Evolutionary conservation across 2,797 vertebrate genomes (phyloP).

Genomic region (Avahi laniger): DNA sequence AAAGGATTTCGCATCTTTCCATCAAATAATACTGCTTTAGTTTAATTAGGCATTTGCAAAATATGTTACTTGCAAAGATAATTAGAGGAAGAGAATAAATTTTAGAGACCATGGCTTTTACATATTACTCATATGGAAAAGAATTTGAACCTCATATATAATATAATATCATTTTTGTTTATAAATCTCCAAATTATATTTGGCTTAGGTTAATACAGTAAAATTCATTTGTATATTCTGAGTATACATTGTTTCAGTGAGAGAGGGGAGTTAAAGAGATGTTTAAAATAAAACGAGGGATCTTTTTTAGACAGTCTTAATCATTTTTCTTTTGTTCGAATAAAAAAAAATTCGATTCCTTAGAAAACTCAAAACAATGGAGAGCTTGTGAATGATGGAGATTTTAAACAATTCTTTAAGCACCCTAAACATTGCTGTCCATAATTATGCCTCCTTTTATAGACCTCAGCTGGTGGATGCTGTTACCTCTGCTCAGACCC

Average conservation of each 20-base stretch:
- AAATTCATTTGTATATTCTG: too few relatives aligned
- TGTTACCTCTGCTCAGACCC: slow-evolving; percentile 94
- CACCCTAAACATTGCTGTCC: neutral
- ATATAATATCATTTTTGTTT: neutral
- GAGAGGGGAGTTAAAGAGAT: too few relatives aligned
- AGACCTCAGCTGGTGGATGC: slow-evolving; percentile 97
- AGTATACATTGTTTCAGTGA: too few relatives aligned
- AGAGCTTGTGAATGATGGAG: neutral
- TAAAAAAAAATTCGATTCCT: neutral
- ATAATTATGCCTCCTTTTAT: slow-evolving; percentile 43
- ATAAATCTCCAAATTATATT: too few relatives aligned
- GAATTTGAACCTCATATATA: slow-evolving; percentile 2
- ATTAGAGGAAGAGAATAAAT: neutral
- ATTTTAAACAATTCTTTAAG: neutral
- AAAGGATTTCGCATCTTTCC: slow-evolving; percentile 10
- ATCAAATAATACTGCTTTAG: neutral
- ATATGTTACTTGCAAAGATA: slow-evolving; percentile 4
- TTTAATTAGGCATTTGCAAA: slow-evolving; percentile 29
- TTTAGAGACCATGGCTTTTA: neutral
- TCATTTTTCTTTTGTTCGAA: too few relatives aligned
- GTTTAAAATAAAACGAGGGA: too few relatives aligned
- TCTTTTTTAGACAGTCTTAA: too few relatives aligned
- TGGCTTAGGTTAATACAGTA: too few relatives aligned
- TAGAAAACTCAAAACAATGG: neutral
- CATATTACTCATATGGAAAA: neutral